A percentile compares a stretch with the other conserved stretches of the same genome.
Evolutionary conservation across 2,797 vertebrate genomes (phyloP).

Genomic region (Phrynocephalus forsythii): DNA sequence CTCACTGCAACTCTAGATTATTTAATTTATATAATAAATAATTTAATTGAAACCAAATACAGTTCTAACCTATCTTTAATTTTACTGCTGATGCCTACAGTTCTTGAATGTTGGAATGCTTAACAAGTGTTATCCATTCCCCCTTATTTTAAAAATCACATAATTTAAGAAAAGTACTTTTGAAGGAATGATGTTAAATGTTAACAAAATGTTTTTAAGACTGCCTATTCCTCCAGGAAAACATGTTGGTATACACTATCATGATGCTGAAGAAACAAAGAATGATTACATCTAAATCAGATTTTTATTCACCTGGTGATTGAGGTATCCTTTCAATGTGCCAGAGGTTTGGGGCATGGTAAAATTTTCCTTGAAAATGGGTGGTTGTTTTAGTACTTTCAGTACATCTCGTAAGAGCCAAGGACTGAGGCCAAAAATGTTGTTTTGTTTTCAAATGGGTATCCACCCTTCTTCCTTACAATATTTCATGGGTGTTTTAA

Average conservation of each 20-base stretch:
- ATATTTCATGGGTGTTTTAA: slow-evolving; percentile 61
- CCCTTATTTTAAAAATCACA: slow-evolving; percentile 28
- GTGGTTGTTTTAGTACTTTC: slow-evolving; percentile 37
- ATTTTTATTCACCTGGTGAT: slow-evolving; percentile 54
- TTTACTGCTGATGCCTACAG: slow-evolving; percentile 29
- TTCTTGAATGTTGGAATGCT: slow-evolving; percentile 26
- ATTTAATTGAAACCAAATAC: not conserved
- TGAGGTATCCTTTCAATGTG: slow-evolving; percentile 20
- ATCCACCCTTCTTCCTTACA: slow-evolving; percentile 42
- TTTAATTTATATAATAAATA: not conserved
- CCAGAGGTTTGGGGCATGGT: not conserved
- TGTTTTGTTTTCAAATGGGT: slow-evolving; percentile 42
- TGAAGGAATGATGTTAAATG: slow-evolving; percentile 49
- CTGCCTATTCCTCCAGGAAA: slow-evolving; percentile 30
- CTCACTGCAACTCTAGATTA: too few species aligned
- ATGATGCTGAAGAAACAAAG: slow-evolving; percentile 38
- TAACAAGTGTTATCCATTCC: slow-evolving; percentile 27
- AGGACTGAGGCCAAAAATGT: slow-evolving; percentile 23
- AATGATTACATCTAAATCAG: not conserved
- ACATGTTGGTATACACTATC: slow-evolving; percentile 17
- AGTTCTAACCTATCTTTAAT: not conserved
- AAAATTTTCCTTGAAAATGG: slow-evolving; percentile 56
- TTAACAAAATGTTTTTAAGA: slow-evolving; percentile 46
- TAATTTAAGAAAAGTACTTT: slow-evolving; percentile 48
- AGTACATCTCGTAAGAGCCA: slow-evolving; percentile 54